These are phyloP conservation scores for Andrena marginata DNA, from an alignment of 2,888 invertebrate species.

Conservation along the genomic window DNA sequence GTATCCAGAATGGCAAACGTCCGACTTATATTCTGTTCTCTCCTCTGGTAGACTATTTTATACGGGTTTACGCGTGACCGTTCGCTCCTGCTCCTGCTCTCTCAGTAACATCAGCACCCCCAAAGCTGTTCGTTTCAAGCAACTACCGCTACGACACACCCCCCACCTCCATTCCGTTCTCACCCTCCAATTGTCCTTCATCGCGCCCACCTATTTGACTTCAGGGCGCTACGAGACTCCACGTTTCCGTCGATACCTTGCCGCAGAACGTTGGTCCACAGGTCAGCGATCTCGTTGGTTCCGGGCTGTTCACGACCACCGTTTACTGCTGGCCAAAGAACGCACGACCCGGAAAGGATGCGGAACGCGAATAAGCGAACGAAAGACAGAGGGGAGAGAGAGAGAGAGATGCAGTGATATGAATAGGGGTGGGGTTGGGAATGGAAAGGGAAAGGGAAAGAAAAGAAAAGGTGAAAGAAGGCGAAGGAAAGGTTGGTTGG, in stretches of 20 bases:
- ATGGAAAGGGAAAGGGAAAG: slow-evolving; percentile 63
- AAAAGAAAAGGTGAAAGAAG: slow-evolving; percentile 53
- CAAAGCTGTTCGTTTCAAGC: neutral
- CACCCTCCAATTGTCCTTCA: neutral
- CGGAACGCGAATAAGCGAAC: neutral
- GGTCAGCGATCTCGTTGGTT: neutral
- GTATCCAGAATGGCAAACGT: slow-evolving; percentile 61
- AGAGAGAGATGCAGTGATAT: slow-evolving; percentile 14
- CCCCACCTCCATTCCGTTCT: neutral
- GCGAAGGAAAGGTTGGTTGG: slow-evolving; percentile 62
- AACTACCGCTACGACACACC: neutral
- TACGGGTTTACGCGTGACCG: slow-evolving; percentile 6
- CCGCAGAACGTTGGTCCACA: neutral
- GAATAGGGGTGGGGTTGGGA: slow-evolving; percentile 73
- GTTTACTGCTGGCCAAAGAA: slow-evolving; percentile 3
- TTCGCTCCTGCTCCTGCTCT: neutral
- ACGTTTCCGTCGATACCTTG: neutral
- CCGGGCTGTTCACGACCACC: slow-evolving; percentile 5
- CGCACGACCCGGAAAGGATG: neutral
- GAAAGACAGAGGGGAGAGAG: neutral
- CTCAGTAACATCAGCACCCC: neutral
- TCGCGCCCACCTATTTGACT: neutral
- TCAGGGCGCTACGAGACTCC: neutral
- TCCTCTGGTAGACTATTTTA: slow-evolving; percentile 55
- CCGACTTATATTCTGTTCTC: slow-evolving; percentile 31